A percentile compares a stretch with the other conserved stretches of the same genome.
Evolutionary conservation across 2,113 vertebrate species (phyloP).

Genomic region (Thamnophis sirtalis): DNA sequence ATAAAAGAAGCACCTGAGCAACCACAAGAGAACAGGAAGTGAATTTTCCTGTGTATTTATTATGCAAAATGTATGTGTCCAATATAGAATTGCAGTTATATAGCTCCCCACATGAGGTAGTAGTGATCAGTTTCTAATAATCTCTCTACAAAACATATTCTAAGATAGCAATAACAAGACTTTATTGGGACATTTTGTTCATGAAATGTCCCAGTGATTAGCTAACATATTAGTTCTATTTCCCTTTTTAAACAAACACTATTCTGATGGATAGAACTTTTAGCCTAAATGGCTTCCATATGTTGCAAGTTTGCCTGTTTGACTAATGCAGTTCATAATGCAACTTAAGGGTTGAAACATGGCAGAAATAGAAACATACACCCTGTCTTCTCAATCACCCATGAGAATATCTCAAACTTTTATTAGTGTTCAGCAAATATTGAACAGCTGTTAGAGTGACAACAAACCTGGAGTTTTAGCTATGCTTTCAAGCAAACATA

Average conservation of each 20-base stretch:
- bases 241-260: background rate
- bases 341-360: background rate
- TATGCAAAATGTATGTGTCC: background rate
- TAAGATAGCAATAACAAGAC: slow-evolving; percentile 7
- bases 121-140: background rate
- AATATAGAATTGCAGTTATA: background rate
- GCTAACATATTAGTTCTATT: slow-evolving; percentile 7
- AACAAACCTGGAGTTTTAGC: background rate
- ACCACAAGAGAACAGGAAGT: background rate
- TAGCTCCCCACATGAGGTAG: background rate
- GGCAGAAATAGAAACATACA: slow-evolving; percentile 2
- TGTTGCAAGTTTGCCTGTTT: background rate
- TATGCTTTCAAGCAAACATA: background rate
- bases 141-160: background rate
- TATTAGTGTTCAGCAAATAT: background rate
- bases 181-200: background rate
- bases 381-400: background rate
- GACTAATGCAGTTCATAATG: background rate
- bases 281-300: background rate
- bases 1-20: background rate
- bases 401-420: background rate
- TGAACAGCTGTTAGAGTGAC: background rate
- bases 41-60: background rate
- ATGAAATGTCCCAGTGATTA: background rate
- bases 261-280: background rate